phyloP scores from a whole-genome alignment of 2,888 invertebrate species.

The Tiliacea citrago region DNA sequence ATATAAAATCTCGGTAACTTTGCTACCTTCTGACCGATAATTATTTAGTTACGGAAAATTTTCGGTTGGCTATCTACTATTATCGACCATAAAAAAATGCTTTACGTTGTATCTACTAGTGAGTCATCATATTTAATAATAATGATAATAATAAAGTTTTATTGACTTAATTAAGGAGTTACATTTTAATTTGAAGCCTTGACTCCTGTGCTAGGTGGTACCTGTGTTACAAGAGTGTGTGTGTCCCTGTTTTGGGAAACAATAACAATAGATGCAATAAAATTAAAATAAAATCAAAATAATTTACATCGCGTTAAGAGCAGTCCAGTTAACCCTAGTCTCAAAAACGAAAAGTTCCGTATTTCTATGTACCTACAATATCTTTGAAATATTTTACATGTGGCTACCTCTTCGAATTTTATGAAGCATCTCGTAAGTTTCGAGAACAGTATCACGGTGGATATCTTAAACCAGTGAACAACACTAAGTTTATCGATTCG shows the following conservation, averaged over 20 bases:
- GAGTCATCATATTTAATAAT: not conserved
- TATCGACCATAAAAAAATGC: not conserved
- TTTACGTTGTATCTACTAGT: not conserved
- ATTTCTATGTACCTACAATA: not conserved
- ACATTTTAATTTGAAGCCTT: too few species aligned
- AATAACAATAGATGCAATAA: too few species aligned
- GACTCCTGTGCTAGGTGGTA: too few species aligned
- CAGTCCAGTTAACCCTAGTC: too few species aligned
- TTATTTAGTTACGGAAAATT: not conserved
- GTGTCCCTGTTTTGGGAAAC: too few species aligned
- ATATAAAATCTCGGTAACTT: conserved; percentile 9
- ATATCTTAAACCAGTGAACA: conserved; percentile 47
- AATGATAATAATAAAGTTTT: too few species aligned
- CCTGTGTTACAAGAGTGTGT: too few species aligned
- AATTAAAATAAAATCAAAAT: too few species aligned
- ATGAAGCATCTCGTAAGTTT: conserved; percentile 40
- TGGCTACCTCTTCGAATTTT: conserved; percentile 27
- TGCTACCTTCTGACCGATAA: not conserved
- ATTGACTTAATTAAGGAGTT: too few species aligned
- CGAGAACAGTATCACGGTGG: conserved; percentile 28
- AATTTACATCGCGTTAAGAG: too few species aligned
- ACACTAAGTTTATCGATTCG: conserved; percentile 57
- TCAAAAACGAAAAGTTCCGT: not conserved
- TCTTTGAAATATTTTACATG: conserved; percentile 32
- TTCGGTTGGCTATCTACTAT: not conserved